Base-by-base conservation (phyloP, 2,888 invertebrate species). In the Tetheella fluctuosa region DNA sequence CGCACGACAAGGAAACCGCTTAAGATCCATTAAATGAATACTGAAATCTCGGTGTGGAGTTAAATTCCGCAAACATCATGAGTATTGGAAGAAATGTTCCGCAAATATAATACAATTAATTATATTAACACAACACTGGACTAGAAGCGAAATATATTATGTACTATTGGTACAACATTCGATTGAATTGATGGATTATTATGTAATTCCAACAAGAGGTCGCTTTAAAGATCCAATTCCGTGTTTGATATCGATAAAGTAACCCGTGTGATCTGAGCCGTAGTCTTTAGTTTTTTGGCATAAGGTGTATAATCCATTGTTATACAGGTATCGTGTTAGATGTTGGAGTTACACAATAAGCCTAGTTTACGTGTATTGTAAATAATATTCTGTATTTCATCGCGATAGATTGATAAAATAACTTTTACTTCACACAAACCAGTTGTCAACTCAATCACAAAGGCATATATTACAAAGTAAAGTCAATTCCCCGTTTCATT, bases 11-110 rank as follows among this genome's bases (percentile, higher is more conserved):
- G 30, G 13, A 37, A 55, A 25, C 8, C 23, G 57, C 60, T 58
- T 13, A 58, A 59, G 23, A 57, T 53, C 52, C 54, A 70, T 62
- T 60, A 63, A 65, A 65, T 65, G 65, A 76, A 70, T 71, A 76
- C 70, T 73, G 69, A 10, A 20, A 20, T 10, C 8, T 48, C n/a
- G 48, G 39, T 39, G 39, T 39, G 39, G 39, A 39, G 39, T 39
- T 39, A n/a, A 15, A 62, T 65, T 62, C 62, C 58, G 65, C 61
- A 64, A 67, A 76, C 70, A 70, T 74, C 67, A 73, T 85, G 85
- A 85, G 86, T 85, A 85, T 85, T 85, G 80, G 73, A 74, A 68
- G 79, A 72, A 73, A 74, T 73, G 73, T 68, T 63, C 64, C 67
- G 68, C 65, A 65, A 53, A 57, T 59, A 64, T 52, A 60, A 64